phyloP scores from a whole-genome alignment of 2,888 invertebrate species.

The Quadroppia sp. region DNA sequence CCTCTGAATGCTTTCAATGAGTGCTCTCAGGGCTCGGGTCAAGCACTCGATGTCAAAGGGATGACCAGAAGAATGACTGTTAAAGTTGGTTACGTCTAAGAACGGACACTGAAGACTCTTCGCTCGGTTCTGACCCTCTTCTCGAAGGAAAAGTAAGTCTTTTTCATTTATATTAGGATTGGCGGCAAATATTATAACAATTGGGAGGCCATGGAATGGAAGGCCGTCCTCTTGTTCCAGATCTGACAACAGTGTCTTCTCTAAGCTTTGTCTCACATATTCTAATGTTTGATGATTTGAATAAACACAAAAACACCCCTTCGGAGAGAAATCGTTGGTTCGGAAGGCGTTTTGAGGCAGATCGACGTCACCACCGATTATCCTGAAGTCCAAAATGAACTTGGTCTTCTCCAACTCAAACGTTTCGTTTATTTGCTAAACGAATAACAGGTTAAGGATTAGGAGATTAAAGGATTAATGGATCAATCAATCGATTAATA shows the following conservation, averaged over 20 bases:
- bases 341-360: constrained; percentile 73
- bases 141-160: constrained; percentile 75
- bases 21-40: constrained; percentile 62
- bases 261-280: constrained; percentile 82
- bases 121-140: constrained; percentile 83
- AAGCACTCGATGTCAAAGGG: constrained; percentile 35
- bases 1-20: constrained; percentile 72
- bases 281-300: constrained; percentile 87
- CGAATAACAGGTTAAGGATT: not conserved
- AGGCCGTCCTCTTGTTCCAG: constrained; percentile 82
- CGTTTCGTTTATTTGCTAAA: constrained; percentile 61
- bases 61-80: constrained; percentile 32
- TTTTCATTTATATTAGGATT: constrained; percentile 76
- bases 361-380: constrained; percentile 78
- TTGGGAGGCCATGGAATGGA: constrained; percentile 77
- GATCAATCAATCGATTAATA: constrained; percentile 50
- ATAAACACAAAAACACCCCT: constrained; percentile 61
- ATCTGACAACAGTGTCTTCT: constrained; percentile 82
- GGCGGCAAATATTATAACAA: constrained; percentile 84
- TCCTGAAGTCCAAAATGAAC: constrained; percentile 76
- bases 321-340: constrained; percentile 54
- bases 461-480: not conserved
- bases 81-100: constrained; percentile 63
- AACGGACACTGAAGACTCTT: constrained; percentile 82
- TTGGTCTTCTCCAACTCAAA: constrained; percentile 72